A percentile compares a stretch with the other conserved stretches of the same genome.
Evolutionary conservation across 2,888 invertebrate species (phyloP).

Genomic region (Volucella inanis): DNA sequence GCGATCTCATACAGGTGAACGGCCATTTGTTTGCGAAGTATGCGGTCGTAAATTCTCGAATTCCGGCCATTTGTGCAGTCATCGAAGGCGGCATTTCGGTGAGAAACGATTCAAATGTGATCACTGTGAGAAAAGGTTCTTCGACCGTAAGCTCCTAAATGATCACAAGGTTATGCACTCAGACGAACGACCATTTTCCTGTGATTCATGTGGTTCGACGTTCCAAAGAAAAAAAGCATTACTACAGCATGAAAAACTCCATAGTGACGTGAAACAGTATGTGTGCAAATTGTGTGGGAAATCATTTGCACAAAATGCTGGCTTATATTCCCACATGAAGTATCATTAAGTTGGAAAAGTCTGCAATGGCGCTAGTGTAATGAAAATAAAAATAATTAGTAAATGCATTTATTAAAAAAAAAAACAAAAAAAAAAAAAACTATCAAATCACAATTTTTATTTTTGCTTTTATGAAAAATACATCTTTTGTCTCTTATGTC

Average conservation of each 20-base stretch:
- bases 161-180: slow-evolving; percentile 81
- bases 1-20: slow-evolving; percentile 68
- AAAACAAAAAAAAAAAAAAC: slow-evolving; percentile 16
- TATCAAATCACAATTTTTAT: slow-evolving; percentile 40
- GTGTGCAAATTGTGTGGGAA: slow-evolving; percentile 82
- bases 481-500: slow-evolving; percentile 35
- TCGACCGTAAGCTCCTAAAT: slow-evolving; percentile 76
- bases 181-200: slow-evolving; percentile 79
- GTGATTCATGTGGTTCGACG: slow-evolving; percentile 80
- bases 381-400: slow-evolving; percentile 19
- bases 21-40: slow-evolving; percentile 68
- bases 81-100: slow-evolving; percentile 65
- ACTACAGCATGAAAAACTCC: slow-evolving; percentile 81
- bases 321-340: slow-evolving; percentile 80
- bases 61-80: slow-evolving; percentile 68
- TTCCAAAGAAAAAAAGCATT: slow-evolving; percentile 81
- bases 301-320: slow-evolving; percentile 82
- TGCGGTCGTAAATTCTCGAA: slow-evolving; percentile 69
- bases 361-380: not conserved
- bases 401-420: slow-evolving; percentile 44
- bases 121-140: slow-evolving; percentile 68
- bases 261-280: slow-evolving; percentile 81
- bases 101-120: slow-evolving; percentile 65
- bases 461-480: slow-evolving; percentile 61
- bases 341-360: slow-evolving; percentile 26